Evolutionary conservation across 2,113 vertebrate species (phyloP), one percentile per base, ranked within the genome.

Genomic region (Tenebrosternarchus preto): DNA sequence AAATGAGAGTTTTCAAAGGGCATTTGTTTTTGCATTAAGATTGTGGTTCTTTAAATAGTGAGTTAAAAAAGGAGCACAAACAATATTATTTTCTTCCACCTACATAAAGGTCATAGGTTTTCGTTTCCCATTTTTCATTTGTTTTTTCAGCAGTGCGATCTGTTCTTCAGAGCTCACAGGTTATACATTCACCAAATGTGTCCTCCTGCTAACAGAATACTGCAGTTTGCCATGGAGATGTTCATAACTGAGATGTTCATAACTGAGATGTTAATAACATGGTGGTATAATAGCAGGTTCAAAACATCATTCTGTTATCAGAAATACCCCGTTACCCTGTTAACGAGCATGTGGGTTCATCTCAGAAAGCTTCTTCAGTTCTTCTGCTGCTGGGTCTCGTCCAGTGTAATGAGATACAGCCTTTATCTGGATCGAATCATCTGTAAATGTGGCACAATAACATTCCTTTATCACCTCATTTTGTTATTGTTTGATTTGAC

Each of bases 201-300:
- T 76, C 27, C 71, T 67, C 50, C 63, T 83, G 72, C 70, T 36
- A 53, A 57, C 56, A 24, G 56, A 55, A 72, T 56, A 68, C 39
- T 59, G 27, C 59, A 31, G 73, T 33, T 78, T 53, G 73, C 16
- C 20, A n/a, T 56, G 55, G 4, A 22, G 4, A 22, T 59, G 19
- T 59, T 6, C 33, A 66, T 31, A 64, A 69, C 59, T 27, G 63
- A 70, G 66, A 70, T 69, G 6, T 59, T 4, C 17, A 66, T 31
- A 64, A 69, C 59, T 39, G 61, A 70, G 66, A 76, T 69, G 72
- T 81, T 60, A 81, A 81, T 76, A 70, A 70, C 73, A 68, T 66
- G 63, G 29, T 59, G 53, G 27, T 17, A 22, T 72, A 68, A 69
- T 68, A 36, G 61, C 70, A 61, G 36, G 24, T 76, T 80, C 53